A percentile compares a stretch with the other conserved stretches of the same genome.
These are phyloP conservation scores for Struthio camelus DNA, from an alignment of 2,113 vertebrate genomes.

Conservation along the genomic window DNA sequence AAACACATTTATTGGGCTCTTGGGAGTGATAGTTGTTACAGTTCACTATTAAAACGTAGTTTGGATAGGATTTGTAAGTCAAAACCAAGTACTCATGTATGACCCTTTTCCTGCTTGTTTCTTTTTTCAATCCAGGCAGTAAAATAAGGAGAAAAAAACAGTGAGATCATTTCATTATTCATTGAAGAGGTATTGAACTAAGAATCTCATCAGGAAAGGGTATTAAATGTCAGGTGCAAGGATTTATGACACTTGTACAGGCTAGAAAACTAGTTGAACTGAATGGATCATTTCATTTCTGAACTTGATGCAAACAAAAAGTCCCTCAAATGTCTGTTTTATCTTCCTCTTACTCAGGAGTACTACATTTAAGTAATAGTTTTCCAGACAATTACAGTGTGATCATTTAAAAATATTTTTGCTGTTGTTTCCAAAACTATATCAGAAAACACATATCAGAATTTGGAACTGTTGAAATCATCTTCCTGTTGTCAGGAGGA, in stretches of 20 bases:
- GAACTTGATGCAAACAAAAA: background rate
- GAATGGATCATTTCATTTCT: background rate
- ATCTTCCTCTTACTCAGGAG: background rate
- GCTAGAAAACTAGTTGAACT: background rate
- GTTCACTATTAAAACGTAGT: background rate
- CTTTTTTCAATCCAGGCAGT: background rate
- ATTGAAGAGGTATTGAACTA: background rate
- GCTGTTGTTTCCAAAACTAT: background rate
- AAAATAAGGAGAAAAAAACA: background rate
- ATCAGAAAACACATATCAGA: background rate
- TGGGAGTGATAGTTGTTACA: background rate
- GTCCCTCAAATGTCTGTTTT: background rate
- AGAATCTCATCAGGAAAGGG: background rate
- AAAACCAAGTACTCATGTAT: background rate
- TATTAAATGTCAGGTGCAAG: background rate
- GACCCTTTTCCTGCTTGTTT: background rate
- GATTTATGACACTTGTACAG: background rate
- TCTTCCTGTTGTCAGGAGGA: background rate
- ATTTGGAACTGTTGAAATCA: background rate
- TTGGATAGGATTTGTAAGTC: background rate
- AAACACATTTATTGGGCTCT: background rate
- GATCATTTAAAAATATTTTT: background rate
- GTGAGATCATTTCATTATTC: background rate
- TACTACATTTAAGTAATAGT: background rate
- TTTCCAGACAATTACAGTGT: background rate